Evolutionary conservation across 2,113 vertebrate species (phyloP).

Genomic region (Brachirus orientalis): DNA sequence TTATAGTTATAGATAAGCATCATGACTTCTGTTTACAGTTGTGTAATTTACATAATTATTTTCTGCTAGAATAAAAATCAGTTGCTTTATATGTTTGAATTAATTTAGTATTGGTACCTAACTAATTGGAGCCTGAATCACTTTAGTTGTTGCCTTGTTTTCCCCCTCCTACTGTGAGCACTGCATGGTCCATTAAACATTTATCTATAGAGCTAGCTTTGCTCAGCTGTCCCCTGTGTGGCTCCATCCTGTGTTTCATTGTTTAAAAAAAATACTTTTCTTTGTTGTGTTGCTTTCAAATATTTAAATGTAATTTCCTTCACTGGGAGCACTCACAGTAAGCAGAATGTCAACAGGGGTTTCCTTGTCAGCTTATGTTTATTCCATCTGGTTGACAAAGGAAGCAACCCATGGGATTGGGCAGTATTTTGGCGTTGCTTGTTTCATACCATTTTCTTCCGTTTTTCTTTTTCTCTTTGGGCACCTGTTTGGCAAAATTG

Average conservation of each 20-base stretch:
- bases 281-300: conserved; percentile 42
- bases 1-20: not conserved
- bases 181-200: conserved; percentile 49
- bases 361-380: conserved; percentile 53
- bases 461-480: conserved; percentile 31
- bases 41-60: not conserved
- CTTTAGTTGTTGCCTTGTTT: conserved; percentile 11
- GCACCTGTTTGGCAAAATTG: conserved; percentile 34
- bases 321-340: conserved; percentile 39
- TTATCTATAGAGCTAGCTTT: conserved; percentile 29
- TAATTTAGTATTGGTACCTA: not conserved
- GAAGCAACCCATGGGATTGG: conserved; percentile 27
- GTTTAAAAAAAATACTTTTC: conserved; percentile 15
- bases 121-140: not conserved
- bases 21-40: not conserved
- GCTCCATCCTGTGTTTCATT: conserved; percentile 18
- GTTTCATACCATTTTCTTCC: conserved; percentile 31
- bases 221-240: conserved; percentile 26
- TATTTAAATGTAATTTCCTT: conserved; percentile 54
- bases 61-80: not conserved
- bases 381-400: conserved; percentile 19
- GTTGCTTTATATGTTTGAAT: not conserved
- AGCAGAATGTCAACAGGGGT: conserved; percentile 34
- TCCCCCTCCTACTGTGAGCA: conserved; percentile 18
- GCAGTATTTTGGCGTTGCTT: conserved; percentile 4